phyloP scores from a whole-genome alignment of 2,113 vertebrate species.

The Noturus placidus region DNA sequence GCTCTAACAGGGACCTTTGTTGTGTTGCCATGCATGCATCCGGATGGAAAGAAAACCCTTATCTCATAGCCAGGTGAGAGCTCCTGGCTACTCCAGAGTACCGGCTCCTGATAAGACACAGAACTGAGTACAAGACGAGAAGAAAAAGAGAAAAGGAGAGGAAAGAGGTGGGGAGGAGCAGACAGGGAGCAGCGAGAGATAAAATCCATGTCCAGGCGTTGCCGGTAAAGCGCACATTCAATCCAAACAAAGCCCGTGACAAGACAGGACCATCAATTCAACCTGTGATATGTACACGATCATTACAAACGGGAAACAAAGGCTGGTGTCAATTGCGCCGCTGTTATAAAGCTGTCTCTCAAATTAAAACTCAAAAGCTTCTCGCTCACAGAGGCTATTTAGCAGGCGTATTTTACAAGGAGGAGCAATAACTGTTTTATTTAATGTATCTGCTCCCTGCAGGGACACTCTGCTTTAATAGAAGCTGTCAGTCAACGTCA shows the following conservation, averaged over 20 bases:
- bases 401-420: constrained; percentile 96
- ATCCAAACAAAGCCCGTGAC: constrained; percentile 76
- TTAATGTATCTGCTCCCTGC: constrained; percentile 97
- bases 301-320: constrained; percentile 88
- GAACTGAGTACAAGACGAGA: constrained; percentile 54
- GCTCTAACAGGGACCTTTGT: constrained; percentile 75
- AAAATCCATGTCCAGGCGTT: constrained; percentile 76
- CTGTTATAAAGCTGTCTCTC: constrained; percentile 88
- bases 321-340: constrained; percentile 84
- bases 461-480: constrained; percentile 87
- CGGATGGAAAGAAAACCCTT: constrained; percentile 78
- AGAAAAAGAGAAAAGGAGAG: constrained; percentile 47
- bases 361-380: constrained; percentile 98
- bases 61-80: constrained; percentile 83
- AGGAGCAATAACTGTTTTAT: constrained; percentile 98
- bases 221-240: constrained; percentile 83
- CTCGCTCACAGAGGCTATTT: constrained; percentile 89
- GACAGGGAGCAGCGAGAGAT: constrained; percentile 52
- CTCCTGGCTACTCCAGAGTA: constrained; percentile 80
- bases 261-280: constrained; percentile 93
- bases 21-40: constrained; percentile 62
- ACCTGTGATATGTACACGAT: constrained; percentile 84
- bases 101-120: constrained; percentile 84
- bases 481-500: constrained; percentile 98
- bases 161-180: constrained; percentile 63